A percentile compares a stretch with the other conserved stretches of the same genome.
Conservation (phyloP, 2,888 invertebrate genomes). For the Homarus gammarus region DNA sequence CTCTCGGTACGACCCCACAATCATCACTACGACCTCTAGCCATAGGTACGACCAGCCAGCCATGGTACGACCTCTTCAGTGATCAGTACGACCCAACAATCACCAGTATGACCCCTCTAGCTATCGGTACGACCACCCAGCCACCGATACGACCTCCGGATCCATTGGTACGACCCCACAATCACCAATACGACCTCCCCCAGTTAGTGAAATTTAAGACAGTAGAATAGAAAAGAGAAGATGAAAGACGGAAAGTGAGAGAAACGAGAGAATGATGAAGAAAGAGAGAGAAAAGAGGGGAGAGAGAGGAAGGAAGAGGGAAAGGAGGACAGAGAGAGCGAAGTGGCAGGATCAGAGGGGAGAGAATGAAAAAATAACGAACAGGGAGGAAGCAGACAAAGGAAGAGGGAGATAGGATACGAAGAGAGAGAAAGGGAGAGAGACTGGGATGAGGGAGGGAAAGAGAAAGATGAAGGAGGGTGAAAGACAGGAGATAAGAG, state of each 20-base stretch:
- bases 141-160: too few species aligned
- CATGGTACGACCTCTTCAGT: too few species aligned
- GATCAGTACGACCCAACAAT: too few species aligned
- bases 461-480: neutral
- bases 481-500: slow-evolving; percentile 15
- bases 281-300: slow-evolving; percentile 22
- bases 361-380: neutral
- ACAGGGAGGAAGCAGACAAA: neutral
- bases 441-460: neutral
- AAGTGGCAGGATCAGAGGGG: neutral
- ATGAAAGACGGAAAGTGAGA: neutral
- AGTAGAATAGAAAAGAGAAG: neutral
- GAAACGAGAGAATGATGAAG: slow-evolving; percentile 1
- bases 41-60: too few species aligned
- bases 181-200: too few species aligned
- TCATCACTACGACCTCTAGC: too few species aligned
- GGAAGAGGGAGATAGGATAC: neutral
- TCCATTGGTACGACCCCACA: too few species aligned
- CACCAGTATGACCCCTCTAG: too few species aligned
- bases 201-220: too few species aligned
- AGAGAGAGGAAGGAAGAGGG: slow-evolving; percentile 1
- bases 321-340: slow-evolving; percentile 27
- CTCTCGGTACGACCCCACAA: too few species aligned
- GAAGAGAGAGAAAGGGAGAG: neutral
- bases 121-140: too few species aligned